Conservation (phyloP, 2,888 invertebrate species). For the Scaptodrosophila latifasciaeformis region DNA sequence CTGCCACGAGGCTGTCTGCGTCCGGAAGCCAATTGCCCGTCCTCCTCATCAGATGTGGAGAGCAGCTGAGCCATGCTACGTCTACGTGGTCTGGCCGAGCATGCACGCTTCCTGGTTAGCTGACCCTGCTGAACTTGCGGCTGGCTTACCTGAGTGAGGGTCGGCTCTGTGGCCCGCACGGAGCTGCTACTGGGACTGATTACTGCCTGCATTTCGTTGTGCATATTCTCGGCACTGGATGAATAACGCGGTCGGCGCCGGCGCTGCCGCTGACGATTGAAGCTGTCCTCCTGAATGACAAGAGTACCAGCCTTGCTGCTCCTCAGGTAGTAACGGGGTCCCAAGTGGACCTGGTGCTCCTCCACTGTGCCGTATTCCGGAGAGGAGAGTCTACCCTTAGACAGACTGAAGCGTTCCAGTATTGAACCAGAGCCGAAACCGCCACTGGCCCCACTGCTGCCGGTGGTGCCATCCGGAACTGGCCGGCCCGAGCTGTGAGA, state of each 20-base stretch:
- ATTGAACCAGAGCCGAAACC: slow-evolving; percentile 59
- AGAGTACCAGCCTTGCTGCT: slow-evolving; percentile 77
- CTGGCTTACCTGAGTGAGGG: not conserved
- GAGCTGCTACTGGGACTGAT: not conserved
- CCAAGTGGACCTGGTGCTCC: slow-evolving; percentile 37
- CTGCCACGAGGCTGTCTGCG: slow-evolving; percentile 33
- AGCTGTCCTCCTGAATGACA: slow-evolving; percentile 76
- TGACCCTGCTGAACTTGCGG: not conserved
- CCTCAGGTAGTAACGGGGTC: slow-evolving; percentile 75
- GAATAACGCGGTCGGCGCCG: slow-evolving; percentile 64
- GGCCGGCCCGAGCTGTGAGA: slow-evolving; percentile 61
- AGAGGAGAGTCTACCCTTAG: slow-evolving; percentile 71
- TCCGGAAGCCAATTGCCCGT: not conserved
- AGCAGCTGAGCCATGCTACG: slow-evolving; percentile 11
- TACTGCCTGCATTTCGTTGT: slow-evolving; percentile 12
- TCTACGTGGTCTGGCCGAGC: not conserved
- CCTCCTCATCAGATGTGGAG: slow-evolving; percentile 42
- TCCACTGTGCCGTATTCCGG: slow-evolving; percentile 68
- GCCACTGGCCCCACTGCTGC: not conserved
- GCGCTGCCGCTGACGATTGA: slow-evolving; percentile 62
- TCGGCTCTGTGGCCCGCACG: not conserved
- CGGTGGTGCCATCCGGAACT: too few relatives aligned
- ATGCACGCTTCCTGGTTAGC: slow-evolving; percentile 9
- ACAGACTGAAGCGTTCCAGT: slow-evolving; percentile 71
- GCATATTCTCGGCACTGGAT: slow-evolving; percentile 58